These are phyloP conservation scores for Nineta flava DNA, from an alignment of 2,888 invertebrate species.

Conservation along the genomic window DNA sequence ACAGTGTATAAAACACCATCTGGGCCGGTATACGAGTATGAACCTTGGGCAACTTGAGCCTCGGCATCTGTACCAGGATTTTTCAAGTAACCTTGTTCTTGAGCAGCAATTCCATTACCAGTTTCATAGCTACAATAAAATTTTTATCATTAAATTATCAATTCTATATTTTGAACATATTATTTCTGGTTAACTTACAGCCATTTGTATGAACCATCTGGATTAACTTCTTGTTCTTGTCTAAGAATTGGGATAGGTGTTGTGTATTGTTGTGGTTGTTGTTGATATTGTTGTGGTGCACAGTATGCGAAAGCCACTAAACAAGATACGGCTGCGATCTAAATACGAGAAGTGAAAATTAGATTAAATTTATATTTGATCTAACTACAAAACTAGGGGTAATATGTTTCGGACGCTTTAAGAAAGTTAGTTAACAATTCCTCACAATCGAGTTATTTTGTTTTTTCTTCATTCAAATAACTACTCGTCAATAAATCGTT, in stretches of 20 bases:
- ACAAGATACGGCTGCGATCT: conserved; percentile 29
- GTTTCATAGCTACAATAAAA: conserved; percentile 43
- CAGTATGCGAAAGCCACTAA: conserved; percentile 25
- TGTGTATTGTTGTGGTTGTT: conserved; percentile 21
- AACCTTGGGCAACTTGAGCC: conserved; percentile 51
- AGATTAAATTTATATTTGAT: background rate
- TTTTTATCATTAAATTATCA: conserved; percentile 6
- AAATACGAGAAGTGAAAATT: conserved; percentile 13
- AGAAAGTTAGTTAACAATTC: too few relatives aligned
- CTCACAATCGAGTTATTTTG: too few relatives aligned
- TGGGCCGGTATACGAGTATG: conserved; percentile 54
- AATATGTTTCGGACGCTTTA: too few relatives aligned
- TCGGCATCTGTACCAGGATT: conserved; percentile 51
- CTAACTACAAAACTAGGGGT: too few relatives aligned
- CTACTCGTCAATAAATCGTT: too few relatives aligned
- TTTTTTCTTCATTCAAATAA: too few relatives aligned
- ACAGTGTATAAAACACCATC: conserved; percentile 49
- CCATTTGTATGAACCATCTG: conserved; percentile 43
- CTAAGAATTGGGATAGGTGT: conserved; percentile 40
- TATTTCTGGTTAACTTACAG: conserved; percentile 29
- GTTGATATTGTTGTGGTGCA: conserved; percentile 27
- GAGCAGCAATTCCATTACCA: conserved; percentile 54
- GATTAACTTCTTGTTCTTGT: conserved; percentile 35
- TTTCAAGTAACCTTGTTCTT: conserved; percentile 55
- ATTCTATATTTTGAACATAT: background rate